Evolutionary conservation across 2,797 vertebrate species (phyloP), one percentile per base, ranked within the genome.

Genomic region (Enteromius anoplus): DNA sequence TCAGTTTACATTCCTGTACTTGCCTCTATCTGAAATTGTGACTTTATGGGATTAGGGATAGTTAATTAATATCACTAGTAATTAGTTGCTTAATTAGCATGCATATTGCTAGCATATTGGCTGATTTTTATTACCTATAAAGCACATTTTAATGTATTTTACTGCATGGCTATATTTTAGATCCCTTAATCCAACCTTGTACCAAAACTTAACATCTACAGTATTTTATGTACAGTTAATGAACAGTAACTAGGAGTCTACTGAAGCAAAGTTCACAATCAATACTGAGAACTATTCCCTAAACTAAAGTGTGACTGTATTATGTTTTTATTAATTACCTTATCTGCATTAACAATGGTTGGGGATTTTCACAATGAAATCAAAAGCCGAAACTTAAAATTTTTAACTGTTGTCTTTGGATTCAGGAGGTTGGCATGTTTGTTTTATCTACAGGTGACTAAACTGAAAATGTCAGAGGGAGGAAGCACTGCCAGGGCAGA

Each of bases 401-500:
- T 60, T 60, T 2, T 5, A 14, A 62, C 2, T 6, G 2, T 62
- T 12, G 2, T 14, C 23, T 60, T 23, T 60, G 58, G 55, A 60
- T 5, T 60, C 23, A 29, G 12, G 23, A 62, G 23, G 60, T 29
- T 29, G 2, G 14, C 12, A 15, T 62, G 37, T 64, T 17, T 40
- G 14, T 62, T 47, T 32, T 5, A 34, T 26, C 5, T 69, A 47
- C 34, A 95, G 94, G 93, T 95, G 84, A 88, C 91, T 29, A 93
- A 91, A 66, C 86, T 93, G 80, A 89, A 93, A 91, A 86, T 90
- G 17, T 82, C 89, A 29, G 89, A 93, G 87, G 85, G 80, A 0
- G 88, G 90, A 81, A 93, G 91, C 86, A 92, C 88, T 5, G 85
- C 87, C 51, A 94, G 92, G 4, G 93, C 95, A 49, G 96, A 97